These are phyloP conservation scores for Agrotis exclamationis DNA, from an alignment of 2,888 invertebrate species.

Conservation along the genomic window DNA sequence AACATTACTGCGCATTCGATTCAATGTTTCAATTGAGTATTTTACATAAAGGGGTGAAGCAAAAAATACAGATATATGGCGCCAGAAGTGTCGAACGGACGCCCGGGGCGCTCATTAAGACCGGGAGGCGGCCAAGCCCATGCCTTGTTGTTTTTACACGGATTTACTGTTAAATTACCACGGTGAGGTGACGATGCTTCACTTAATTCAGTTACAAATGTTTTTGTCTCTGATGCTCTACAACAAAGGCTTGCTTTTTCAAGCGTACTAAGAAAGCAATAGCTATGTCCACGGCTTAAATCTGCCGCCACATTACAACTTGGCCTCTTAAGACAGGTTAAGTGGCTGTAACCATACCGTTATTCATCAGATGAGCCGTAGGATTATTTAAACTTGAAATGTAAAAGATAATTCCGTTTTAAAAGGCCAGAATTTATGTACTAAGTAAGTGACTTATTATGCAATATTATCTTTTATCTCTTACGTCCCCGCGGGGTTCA, in stretches of 20 bases:
- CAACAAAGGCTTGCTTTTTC: conserved; percentile 44
- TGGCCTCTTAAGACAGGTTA: background rate
- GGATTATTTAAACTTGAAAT: conserved; percentile 15
- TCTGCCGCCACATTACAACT: conserved; percentile 13
- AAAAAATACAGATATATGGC: conserved; percentile 61
- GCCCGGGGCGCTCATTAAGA: conserved; percentile 70
- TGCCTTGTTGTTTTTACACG: conserved; percentile 69
- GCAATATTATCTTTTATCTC: background rate
- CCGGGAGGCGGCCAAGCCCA: conserved; percentile 32
- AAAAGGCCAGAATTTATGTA: background rate
- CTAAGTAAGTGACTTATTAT: no score
- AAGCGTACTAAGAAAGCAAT: conserved; percentile 18
- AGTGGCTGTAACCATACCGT: conserved; percentile 27
- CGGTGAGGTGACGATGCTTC: conserved; percentile 69
- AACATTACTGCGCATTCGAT: conserved; percentile 48
- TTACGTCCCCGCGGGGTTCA: background rate
- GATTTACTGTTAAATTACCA: conserved; percentile 69
- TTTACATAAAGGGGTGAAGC: conserved; percentile 48
- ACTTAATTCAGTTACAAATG: conserved; percentile 70
- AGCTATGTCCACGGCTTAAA: conserved; percentile 4
- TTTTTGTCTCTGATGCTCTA: conserved; percentile 44
- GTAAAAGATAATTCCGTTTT: conserved; percentile 25
- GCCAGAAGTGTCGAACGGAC: conserved; percentile 48
- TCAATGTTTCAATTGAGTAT: conserved; percentile 57
- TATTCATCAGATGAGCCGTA: conserved; percentile 5